These are phyloP conservation scores for Drosophila fungiperda DNA, from an alignment of 2,888 invertebrate species.

Conservation along the genomic window DNA sequence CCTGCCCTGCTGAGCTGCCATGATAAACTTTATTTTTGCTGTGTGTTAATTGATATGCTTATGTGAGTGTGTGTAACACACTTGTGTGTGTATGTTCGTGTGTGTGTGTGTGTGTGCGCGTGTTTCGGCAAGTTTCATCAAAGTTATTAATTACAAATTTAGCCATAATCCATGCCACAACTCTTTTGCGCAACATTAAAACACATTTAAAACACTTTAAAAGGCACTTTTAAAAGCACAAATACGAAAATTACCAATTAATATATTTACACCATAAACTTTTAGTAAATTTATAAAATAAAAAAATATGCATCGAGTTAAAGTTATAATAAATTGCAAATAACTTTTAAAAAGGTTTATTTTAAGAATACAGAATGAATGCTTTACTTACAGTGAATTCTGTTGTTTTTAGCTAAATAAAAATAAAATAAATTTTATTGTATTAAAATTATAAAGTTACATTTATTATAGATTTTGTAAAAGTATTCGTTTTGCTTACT, in stretches of 20 bases:
- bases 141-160: conserved; percentile 68
- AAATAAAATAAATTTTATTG: background rate
- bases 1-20: conserved; percentile 16
- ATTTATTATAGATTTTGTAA: background rate
- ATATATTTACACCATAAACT: background rate
- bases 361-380: background rate
- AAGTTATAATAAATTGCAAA: background rate
- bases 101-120: conserved; percentile 11
- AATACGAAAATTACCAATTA: background rate
- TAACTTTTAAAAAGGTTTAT: background rate
- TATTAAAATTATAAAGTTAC: background rate
- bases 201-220: conserved; percentile 1
- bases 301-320: no score
- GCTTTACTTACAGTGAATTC: background rate
- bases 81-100: background rate
- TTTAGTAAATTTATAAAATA: background rate
- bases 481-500: background rate
- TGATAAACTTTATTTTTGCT: conserved; percentile 51
- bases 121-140: conserved; percentile 42
- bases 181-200: conserved; percentile 5
- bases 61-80: conserved; percentile 5
- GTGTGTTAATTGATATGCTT: conserved; percentile 63
- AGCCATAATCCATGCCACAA: conserved; percentile 21
- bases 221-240: background rate
- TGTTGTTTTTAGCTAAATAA: background rate